Base-by-base conservation (phyloP, 1,140 invertebrate species). In the Eubasilissa regina region DNA sequence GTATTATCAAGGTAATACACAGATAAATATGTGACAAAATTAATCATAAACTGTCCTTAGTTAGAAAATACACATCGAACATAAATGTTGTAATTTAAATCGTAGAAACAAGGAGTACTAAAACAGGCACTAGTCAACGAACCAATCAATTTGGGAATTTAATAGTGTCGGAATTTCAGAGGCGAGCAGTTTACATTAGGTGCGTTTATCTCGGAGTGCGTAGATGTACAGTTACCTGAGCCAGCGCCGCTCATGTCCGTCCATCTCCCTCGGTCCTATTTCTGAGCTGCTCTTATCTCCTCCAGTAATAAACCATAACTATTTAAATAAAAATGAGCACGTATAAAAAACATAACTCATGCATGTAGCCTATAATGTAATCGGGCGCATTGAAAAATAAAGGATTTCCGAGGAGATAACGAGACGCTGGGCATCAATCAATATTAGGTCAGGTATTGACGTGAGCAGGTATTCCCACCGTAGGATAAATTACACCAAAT, bases 371-470 rank as follows among this genome's bases (percentile, higher is more conserved):
- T 72, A 72, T 72, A 53, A 53, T 72, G 68, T 72, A 72, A 72
- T 73, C 53, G 68, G 68, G 68, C 48, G 68, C 47, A 60, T 53
- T 21, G 68, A n/a, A 55, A 13, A 21, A 45, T n/a, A 25, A 25
- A 13, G 25, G 25, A 55, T 55, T 51, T 47, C 68, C n/a, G 47
- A 15, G 25, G 8, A 55, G 68, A 73, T 73, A 73, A 73, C 48
- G 53, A 73, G 68, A 73, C 35, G 48, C 45, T 17, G 53, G 68
- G 21, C 68, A 73, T 73, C 68, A 73, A 73, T 73, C 68, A 53
- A 51, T 73, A 73, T 73, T 73, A 73, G 68, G 35, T n/a, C 68
- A 73, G 68, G 68, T 73, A 73, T 73, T 73, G 68, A 73, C 68
- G 68, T 7, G 68, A 25, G 19, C 13, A 10, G 15, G 6, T 7